Percentiles rank a stretch among this genome's conserved stretches.
phyloP scores from a whole-genome alignment of 2,113 vertebrate genomes.

The Salvelinus fontinalis region DNA sequence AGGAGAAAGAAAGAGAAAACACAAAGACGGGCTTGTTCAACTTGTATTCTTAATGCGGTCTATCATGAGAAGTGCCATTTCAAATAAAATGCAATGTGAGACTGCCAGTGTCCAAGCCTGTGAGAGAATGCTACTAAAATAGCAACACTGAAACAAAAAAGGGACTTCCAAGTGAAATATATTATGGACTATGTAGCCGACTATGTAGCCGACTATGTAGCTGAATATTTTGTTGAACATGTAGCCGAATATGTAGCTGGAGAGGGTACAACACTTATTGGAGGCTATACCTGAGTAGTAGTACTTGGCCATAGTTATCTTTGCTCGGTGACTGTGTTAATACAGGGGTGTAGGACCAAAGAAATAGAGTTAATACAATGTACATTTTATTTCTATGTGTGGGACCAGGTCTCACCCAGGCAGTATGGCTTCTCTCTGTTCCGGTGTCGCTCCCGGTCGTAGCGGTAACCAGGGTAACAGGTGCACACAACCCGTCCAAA shows the following conservation, averaged over 20 bases:
- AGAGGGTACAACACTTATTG: neutral
- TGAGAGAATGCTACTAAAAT: neutral
- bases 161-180: neutral
- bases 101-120: neutral
- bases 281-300: neutral
- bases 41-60: neutral
- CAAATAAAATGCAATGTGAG: neutral
- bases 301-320: no score
- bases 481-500: conserved; percentile 94
- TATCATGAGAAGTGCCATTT: conserved; percentile 8
- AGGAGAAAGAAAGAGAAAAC: neutral
- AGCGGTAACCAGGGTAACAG: conserved; percentile 92
- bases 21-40: neutral
- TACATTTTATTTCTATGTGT: neutral
- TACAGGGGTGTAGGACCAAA: neutral
- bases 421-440: conserved; percentile 92
- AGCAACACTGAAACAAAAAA: conserved; percentile 1
- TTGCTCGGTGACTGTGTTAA: no score
- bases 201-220: no score
- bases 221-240: no score
- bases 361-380: neutral
- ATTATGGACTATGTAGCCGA: neutral
- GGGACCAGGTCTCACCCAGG: conserved; percentile 75
- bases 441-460: conserved; percentile 89
- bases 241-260: no score